Conservation (phyloP, 92 coral and sea anemone species). For the Bergia puertoricense region DNA sequence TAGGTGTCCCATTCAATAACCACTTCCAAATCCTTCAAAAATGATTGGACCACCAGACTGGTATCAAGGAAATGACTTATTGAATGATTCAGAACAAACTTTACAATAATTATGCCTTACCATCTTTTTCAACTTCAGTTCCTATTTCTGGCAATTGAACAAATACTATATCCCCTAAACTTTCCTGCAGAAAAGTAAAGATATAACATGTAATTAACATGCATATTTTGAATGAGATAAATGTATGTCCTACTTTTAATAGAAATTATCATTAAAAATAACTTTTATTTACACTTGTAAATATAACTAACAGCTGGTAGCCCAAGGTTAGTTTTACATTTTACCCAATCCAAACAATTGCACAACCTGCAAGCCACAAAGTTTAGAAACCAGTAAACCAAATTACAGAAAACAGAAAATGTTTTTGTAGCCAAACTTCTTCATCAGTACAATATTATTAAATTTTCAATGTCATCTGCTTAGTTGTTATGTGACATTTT, state of each 20-base stretch:
- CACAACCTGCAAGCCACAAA: not conserved
- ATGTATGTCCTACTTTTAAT: no score
- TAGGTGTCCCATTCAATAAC: no score
- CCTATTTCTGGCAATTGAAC: slow-evolving; percentile 91
- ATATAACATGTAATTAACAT: not conserved
- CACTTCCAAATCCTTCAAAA: no score
- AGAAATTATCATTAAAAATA: no score
- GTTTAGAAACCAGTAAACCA: no score
- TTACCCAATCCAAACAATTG: not conserved
- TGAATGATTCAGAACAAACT: not conserved
- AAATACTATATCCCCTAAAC: slow-evolving; percentile 91
- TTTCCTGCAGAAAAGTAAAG: slow-evolving; percentile 52
- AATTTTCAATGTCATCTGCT: no score
- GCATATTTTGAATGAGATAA: not conserved
- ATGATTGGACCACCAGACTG: no score
- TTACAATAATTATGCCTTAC: slow-evolving; percentile 40
- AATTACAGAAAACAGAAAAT: no score
- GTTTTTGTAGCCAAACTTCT: no score
- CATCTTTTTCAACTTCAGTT: slow-evolving; percentile 60
- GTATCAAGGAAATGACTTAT: not conserved
- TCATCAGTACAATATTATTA: no score
- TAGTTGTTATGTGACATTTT: no score
- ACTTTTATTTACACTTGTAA: not conserved
- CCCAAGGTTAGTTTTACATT: not conserved
- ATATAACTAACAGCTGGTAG: not conserved